These are phyloP conservation scores for Thalpophila matura DNA, from an alignment of 2,888 invertebrate species.

Conservation along the genomic window DNA sequence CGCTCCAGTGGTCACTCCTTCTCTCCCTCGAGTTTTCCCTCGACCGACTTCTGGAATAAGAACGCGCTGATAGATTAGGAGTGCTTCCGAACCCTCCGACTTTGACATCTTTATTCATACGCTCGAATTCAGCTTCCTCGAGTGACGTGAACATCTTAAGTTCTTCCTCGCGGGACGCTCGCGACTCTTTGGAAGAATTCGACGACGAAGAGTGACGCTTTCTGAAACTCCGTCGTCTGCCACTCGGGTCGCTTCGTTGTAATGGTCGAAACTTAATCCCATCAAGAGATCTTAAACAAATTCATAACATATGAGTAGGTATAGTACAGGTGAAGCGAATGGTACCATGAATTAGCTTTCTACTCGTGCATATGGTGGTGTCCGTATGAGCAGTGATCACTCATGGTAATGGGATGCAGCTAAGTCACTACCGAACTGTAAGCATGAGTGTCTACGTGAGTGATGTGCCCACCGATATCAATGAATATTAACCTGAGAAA, in stretches of 20 bases:
- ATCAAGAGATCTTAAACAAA: conserved; percentile 92
- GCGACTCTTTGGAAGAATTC: conserved; percentile 91
- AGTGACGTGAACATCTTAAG: conserved; percentile 92
- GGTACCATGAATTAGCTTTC: conserved; percentile 71
- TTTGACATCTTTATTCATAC: conserved; percentile 75
- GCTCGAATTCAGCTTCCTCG: conserved; percentile 91
- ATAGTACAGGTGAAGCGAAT: conserved; percentile 80
- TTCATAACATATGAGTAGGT: conserved; percentile 80
- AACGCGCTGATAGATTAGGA: conserved; percentile 88
- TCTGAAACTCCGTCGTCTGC: conserved; percentile 91
- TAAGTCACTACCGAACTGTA: conserved; percentile 78
- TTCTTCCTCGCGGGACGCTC: conserved; percentile 92
- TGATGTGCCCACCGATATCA: conserved; percentile 73
- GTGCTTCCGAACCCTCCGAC: conserved; percentile 80
- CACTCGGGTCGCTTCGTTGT: conserved; percentile 92
- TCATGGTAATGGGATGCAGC: conserved; percentile 67
- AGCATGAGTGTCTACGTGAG: conserved; percentile 70
- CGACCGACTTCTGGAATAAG: conserved; percentile 90
- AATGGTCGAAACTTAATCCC: conserved; percentile 92
- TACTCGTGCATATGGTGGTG: conserved; percentile 76
- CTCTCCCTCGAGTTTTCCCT: conserved; percentile 85
- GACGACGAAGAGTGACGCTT: conserved; percentile 91
- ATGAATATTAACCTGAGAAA: conserved; percentile 89
- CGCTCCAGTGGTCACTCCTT: conserved; percentile 78
- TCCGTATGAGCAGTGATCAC: conserved; percentile 59